Evolutionary conservation across 2,113 vertebrate species (phyloP), one percentile per base, ranked within the genome.

Genomic region (Eclectus roratus): DNA sequence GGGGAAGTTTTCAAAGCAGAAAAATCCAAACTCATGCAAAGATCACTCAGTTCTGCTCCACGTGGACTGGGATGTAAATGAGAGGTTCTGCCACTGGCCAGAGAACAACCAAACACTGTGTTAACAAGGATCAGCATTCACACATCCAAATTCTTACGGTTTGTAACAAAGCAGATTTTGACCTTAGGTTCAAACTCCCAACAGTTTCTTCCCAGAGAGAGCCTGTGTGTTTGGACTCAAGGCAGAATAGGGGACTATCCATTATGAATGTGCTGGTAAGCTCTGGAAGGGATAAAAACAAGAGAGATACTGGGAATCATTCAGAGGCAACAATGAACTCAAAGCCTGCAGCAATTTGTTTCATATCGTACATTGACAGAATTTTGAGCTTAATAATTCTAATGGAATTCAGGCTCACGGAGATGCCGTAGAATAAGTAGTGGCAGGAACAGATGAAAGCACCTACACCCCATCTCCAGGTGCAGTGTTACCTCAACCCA

Each of bases 311-410:
- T 16, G 19, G 15, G 50, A 84, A 47, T 39, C n/a, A 18, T 43
- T 43, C 76, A 58, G 71, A 88, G 41, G 88, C 35, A 77, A 27
- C 44, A 70, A 14, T 5, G 18, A 88, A 72, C 41, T 76, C 53
- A 43, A 89, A 82, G 79, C 71, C 90, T 73, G 46, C 20, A 74
- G 85, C 41, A 20, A 61, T 73, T 76, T 85, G n/a, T 91, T 91
- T 88, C 58, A 18, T 20, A 10, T 28, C 1, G 0, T 9, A 46
- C 37, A 47, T 4, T 41, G 65, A 82, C 44, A 76, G 78, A 76
- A 85, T 73, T 77, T 29, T 9, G 24, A 69, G 44, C 60, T 93
- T 41, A 65, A 25, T 41, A 47, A 77, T 91, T 77, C 71, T 66
- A 3, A 33, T 3, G 31, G 82, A 88, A 82, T 49, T 56, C 47